phyloP scores from a whole-genome alignment of 2,113 vertebrate species.

The Leptobrachium ailaonicum region DNA sequence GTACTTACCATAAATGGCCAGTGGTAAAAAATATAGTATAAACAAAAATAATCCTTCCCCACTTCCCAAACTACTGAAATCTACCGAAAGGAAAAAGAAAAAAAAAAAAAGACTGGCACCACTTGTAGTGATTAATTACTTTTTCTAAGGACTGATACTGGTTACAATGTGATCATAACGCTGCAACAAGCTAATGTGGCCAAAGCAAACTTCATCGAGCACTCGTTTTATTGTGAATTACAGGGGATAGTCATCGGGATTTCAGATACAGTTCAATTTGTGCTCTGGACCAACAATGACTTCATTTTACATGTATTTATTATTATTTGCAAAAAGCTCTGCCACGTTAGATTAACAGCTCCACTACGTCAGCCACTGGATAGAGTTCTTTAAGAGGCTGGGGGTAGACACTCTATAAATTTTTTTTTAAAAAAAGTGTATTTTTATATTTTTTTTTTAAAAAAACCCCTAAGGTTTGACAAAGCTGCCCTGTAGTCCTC shows the following conservation, averaged over 20 bases:
- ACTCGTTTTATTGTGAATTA: conserved; percentile 9
- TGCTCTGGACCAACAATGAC: conserved; percentile 15
- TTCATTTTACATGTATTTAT: conserved; percentile 37
- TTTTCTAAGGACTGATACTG: not conserved
- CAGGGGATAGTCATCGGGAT: conserved; percentile 6
- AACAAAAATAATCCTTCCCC: no score
- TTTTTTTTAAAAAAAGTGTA: no score
- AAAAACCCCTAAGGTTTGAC: no score
- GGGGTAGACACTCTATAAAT: not conserved
- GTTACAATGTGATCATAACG: conserved; percentile 4
- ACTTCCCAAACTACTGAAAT: no score
- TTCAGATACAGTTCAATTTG: not conserved
- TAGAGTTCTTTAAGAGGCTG: not conserved
- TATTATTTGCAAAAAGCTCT: conserved; percentile 8
- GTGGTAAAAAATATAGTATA: no score
- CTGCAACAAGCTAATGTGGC: not conserved
- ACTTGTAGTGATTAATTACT: not conserved
- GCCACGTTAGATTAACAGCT: conserved; percentile 1
- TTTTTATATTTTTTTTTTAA: no score
- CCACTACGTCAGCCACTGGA: conserved; percentile 14
- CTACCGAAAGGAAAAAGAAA: no score
- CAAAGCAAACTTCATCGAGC: not conserved
- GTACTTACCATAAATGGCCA: no score
- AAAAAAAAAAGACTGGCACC: not conserved
- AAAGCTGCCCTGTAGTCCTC: no score